A percentile compares a stretch with the other conserved stretches of the same genome.
These are phyloP conservation scores for Limnephilus auricula DNA, from an alignment of 2,888 invertebrate species.

Conservation along the genomic window DNA sequence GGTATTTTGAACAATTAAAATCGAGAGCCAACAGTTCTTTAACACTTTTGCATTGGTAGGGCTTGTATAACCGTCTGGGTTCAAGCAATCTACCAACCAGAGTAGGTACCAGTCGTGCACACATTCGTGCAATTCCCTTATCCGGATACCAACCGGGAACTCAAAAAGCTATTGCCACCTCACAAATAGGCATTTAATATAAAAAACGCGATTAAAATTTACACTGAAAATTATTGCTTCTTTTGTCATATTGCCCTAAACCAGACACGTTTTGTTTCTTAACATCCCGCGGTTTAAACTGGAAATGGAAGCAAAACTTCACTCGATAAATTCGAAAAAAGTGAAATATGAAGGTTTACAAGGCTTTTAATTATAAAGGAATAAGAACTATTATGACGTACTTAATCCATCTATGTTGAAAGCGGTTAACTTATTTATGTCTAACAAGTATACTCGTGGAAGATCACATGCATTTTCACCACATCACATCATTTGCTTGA, in stretches of 20 bases:
- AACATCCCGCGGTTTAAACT: conserved; percentile 11
- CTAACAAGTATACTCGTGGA: no score
- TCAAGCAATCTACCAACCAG: conserved; percentile 45
- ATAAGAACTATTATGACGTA: neutral
- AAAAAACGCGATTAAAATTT: neutral
- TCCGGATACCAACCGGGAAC: neutral
- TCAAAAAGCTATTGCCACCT: neutral
- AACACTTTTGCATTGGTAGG: conserved; percentile 53
- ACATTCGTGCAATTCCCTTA: neutral
- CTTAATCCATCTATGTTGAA: no score
- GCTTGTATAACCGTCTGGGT: conserved; percentile 62
- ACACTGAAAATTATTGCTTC: neutral
- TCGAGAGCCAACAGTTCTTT: neutral
- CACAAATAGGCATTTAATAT: neutral
- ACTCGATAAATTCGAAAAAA: neutral
- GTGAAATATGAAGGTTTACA: neutral
- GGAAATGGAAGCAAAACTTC: conserved; percentile 10
- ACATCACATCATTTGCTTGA: no score
- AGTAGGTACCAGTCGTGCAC: neutral
- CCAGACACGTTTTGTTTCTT: neutral
- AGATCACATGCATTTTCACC: no score
- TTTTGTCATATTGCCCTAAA: neutral
- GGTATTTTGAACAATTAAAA: neutral
- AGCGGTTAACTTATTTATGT: no score
- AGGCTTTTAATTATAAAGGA: neutral